Evolutionary conservation across 2,797 vertebrate genomes (phyloP).

Genomic region (Sebastes melanostomus): DNA sequence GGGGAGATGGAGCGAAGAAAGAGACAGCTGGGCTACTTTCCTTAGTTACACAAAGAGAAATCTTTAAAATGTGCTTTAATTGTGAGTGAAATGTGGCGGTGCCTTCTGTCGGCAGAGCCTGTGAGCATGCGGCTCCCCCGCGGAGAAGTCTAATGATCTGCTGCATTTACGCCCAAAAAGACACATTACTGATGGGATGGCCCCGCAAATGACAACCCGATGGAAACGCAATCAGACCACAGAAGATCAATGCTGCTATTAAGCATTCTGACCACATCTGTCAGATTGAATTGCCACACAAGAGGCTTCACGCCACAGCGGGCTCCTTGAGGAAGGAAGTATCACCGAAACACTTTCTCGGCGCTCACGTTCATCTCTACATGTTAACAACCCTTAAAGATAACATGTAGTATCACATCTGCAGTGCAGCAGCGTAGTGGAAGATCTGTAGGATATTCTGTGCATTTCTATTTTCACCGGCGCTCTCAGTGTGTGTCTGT

Average conservation of each 20-base stretch:
- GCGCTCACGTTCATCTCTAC: background rate
- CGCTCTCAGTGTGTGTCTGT: slow-evolving; percentile 21
- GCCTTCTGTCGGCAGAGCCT: slow-evolving; percentile 28
- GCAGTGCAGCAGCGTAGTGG: slow-evolving; percentile 2
- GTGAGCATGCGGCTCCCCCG: slow-evolving; percentile 16
- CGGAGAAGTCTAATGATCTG: slow-evolving; percentile 52
- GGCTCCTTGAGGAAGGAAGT: slow-evolving; percentile 18
- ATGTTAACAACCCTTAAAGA: background rate
- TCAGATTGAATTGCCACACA: slow-evolving; percentile 41
- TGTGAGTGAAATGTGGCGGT: slow-evolving; percentile 8
- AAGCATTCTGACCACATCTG: slow-evolving; percentile 58
- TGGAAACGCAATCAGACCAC: slow-evolving; percentile 61
- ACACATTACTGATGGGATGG: slow-evolving; percentile 53
- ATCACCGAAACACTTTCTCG: background rate
- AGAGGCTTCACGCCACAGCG: background rate
- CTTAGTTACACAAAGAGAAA: background rate
- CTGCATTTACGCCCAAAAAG: slow-evolving; percentile 43
- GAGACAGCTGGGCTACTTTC: background rate
- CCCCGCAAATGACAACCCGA: slow-evolving; percentile 43
- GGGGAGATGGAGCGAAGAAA: background rate
- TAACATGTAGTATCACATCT: slow-evolving; percentile 27
- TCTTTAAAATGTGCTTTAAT: slow-evolving; percentile 15
- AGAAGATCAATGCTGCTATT: slow-evolving; percentile 44
- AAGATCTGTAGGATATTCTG: slow-evolving; percentile 18
- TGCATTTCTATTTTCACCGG: slow-evolving; percentile 26